Evolutionary conservation across 2,113 vertebrate genomes (phyloP), one percentile per base, ranked within the genome.

Genomic region (Tympanuchus pallidicinctus): DNA sequence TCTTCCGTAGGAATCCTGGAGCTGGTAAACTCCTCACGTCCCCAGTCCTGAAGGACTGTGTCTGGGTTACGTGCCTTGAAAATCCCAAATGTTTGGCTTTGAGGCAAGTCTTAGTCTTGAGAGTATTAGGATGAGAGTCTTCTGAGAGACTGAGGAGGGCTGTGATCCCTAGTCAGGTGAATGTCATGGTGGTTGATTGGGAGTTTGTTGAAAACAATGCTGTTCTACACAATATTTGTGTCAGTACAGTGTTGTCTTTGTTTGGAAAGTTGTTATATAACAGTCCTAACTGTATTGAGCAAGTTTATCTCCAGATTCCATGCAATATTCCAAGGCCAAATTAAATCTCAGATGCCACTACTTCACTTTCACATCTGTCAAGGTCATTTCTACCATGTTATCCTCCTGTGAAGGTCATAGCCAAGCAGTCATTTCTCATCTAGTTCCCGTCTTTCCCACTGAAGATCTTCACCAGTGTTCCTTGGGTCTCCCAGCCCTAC

Each of bases 21-120:
- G 15, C 22, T 57, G 14, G 30, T 54, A 60, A 0, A 0, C 11
- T 40, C 57, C 28, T 40, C 9, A 5, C 6, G 2, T 64, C 1
- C 17, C 13, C 14, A 47, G 50, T 42, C 11, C 40, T 57, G 16
- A 13, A 61, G 10, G 27, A 43, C 16, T 72, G 30, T 36, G 8
- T 10, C 48, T 20, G 61, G 87, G 20, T 7, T 20, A 7, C 40
- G n/a, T 17, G 85, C 27, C 5, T 59, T 71, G 30, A 59, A 75
- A 72, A 25, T 15, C 50, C 30, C 34, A 22, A 5, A 71, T 28
- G 18, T n/a, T 14, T 63, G 40, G 20, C 9, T 63, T 21, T 81
- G 56, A 73, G 45, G 57, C 11, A 48, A 48, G 34, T n/a, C 34
- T 66, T 86, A 84, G 50, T 11, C 19, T 78, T 30, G 0, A 34